These are phyloP conservation scores for Ptycholaimellus sp. DNA, from an alignment of 2,888 invertebrate species.

Conservation along the genomic window DNA sequence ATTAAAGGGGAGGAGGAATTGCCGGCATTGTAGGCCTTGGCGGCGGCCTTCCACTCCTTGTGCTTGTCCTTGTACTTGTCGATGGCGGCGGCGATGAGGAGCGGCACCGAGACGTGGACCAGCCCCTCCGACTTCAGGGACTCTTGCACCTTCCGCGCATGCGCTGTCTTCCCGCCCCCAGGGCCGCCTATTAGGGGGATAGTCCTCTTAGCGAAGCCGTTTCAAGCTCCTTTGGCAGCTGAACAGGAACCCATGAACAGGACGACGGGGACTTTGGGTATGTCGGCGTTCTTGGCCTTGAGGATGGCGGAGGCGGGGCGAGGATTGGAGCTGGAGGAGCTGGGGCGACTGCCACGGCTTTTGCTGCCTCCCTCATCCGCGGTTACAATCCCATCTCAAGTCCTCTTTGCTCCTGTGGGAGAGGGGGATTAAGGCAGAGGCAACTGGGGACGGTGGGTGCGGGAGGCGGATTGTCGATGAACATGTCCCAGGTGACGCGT, in stretches of 20 bases:
- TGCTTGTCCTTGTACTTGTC: conserved; percentile 20
- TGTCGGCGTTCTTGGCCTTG: conserved; percentile 15
- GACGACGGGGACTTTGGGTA: conserved; percentile 21
- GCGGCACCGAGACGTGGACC: conserved; percentile 24
- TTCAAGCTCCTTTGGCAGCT: not conserved
- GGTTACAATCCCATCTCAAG: too few species aligned
- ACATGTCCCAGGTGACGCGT: conserved; percentile 11
- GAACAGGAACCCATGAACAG: conserved; percentile 19
- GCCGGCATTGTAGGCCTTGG: conserved; percentile 18
- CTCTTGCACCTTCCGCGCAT: conserved; percentile 17
- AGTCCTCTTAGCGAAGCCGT: not conserved
- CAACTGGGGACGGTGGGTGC: not conserved
- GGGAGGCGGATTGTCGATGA: conserved; percentile 7
- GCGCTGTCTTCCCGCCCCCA: conserved; percentile 22
- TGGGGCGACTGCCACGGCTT: too few species aligned
- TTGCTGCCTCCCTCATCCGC: too few species aligned
- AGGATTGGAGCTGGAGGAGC: not conserved
- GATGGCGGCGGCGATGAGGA: conserved; percentile 16
- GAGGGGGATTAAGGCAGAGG: too few species aligned
- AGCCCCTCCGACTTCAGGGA: conserved; percentile 13
- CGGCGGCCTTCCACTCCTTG: conserved; percentile 22
- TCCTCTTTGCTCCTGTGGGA: too few species aligned
- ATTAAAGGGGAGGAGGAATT: not conserved
- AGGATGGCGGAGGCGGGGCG: not conserved
- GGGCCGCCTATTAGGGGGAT: conserved; percentile 17